phyloP scores from a whole-genome alignment of 2,888 invertebrate genomes.

The Drosophila pseudotakahashii region DNA sequence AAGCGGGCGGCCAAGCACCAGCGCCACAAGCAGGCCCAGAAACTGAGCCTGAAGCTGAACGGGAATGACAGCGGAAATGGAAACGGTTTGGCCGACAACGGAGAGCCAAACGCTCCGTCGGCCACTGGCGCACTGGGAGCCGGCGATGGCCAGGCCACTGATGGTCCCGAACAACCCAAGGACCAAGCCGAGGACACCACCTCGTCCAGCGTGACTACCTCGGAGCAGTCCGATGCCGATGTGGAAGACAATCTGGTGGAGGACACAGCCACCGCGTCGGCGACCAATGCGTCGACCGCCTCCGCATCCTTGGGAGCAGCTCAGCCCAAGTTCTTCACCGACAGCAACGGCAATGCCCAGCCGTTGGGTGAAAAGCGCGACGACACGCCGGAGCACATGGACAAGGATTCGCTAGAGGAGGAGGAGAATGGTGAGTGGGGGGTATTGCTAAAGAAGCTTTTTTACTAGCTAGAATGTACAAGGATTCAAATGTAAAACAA shows the following conservation, averaged over 20 bases:
- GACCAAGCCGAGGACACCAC: slow-evolving; percentile 47
- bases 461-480: too few relatives aligned
- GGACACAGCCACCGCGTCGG: slow-evolving; percentile 76
- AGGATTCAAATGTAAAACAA: too few relatives aligned
- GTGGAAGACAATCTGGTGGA: slow-evolving; percentile 91
- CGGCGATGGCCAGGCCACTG: slow-evolving; percentile 34
- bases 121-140: slow-evolving; percentile 20
- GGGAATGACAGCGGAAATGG: slow-evolving; percentile 10
- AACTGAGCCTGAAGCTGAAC: slow-evolving; percentile 49
- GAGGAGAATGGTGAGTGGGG: slow-evolving; percentile 84
- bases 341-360: slow-evolving; percentile 83
- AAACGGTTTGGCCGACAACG: neutral
- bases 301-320: neutral
- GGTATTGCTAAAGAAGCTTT: too few relatives aligned
- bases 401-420: slow-evolving; percentile 86
- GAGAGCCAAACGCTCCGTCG: neutral
- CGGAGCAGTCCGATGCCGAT: slow-evolving; percentile 92
- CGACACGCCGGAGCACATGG: slow-evolving; percentile 86
- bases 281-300: slow-evolving; percentile 9
- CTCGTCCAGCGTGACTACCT: slow-evolving; percentile 78
- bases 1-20: slow-evolving; percentile 81
- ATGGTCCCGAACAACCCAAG: slow-evolving; percentile 32
- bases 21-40: slow-evolving; percentile 67
- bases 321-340: slow-evolving; percentile 59
- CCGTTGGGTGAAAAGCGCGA: slow-evolving; percentile 85